phyloP scores from a whole-genome alignment of 2,797 vertebrate genomes.

The Channa striata region DNA sequence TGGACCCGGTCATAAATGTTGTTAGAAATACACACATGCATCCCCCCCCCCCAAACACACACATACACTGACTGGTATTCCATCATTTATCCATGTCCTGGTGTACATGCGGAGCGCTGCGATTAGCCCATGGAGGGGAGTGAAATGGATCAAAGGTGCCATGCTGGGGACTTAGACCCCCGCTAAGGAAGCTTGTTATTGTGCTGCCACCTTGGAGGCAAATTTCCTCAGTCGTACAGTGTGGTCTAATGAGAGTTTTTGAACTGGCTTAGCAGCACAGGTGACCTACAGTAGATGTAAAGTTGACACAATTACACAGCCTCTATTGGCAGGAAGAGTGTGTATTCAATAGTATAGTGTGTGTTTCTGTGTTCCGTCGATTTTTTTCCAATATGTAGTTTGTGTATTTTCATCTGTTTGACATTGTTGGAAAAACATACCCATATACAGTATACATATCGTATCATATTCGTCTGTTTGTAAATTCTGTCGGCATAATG shows the following conservation, averaged over 20 bases:
- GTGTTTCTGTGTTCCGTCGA: not conserved
- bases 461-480: not conserved
- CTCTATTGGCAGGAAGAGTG: not conserved
- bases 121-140: conserved; percentile 67
- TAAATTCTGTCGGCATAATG: not conserved
- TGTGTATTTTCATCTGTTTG: not conserved
- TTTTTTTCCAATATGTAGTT: too few species aligned
- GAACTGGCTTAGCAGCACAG: conserved; percentile 37
- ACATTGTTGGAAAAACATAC: not conserved
- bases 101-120: conserved; percentile 62
- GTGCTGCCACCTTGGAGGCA: conserved; percentile 45
- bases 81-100: conserved; percentile 47
- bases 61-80: conserved; percentile 24
- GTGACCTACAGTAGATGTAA: conserved; percentile 24
- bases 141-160: conserved; percentile 72
- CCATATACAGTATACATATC: too few species aligned
- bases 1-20: not conserved
- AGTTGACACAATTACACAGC: conserved; percentile 35
- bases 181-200: conserved; percentile 63
- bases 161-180: conserved; percentile 59
- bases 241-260: conserved; percentile 58
- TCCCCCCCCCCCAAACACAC: not conserved
- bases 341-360: not conserved
- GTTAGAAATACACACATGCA: conserved; percentile 16
- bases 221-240: conserved; percentile 42